Base-by-base conservation (phyloP, 2,888 invertebrate genomes). In the Heliconius cydno region DNA sequence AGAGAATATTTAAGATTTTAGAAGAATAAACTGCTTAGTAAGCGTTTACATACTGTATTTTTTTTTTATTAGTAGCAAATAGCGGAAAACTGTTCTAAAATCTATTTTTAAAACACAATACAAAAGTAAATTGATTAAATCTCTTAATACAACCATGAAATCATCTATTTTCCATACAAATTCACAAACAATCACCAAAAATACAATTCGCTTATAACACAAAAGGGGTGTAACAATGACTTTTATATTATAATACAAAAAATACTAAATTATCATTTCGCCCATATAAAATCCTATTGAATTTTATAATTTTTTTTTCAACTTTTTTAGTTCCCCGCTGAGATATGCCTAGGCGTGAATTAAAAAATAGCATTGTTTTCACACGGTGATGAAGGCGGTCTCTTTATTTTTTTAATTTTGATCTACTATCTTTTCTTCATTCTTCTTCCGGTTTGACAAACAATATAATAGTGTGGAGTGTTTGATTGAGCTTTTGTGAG, bases 281-380 rank as follows among this genome's bases (percentile, higher is more conserved):
- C 67, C 15, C 75, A 41, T 66, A 66, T 34, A 66, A 25, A 70
- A 52, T 7, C 28, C n/a, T 25, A 38, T 52, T 22, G 63, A 81
- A 25, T 68, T n/a, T 70, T 74, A 28, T 57, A 22, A 63, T 30
- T 67, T 67, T 76, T 65, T 41, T 57, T 46, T 57, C 71, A 65
- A 74, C 34, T 63, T 68, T 28, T 70, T 63, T 65, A 46, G n/a
- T 73, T 67, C 41, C 77, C 88, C 84, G 91, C 90, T 85, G 90
- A 46, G 91, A 82, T 71, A 85, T 86, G 88, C 30, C 25, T 85
- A 87, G 87, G 88, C 82, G 84, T 84, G 84, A 82, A 82, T 83
- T 85, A 86, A 87, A 86, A 84, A 81, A 74, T 74, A 46, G 68
- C 67, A 80, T 89, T 91, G 89, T 92, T 90, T 90, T 85, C 86